Conservation (phyloP, 1,140 invertebrate species). For the Anthonomus grandis region DNA sequence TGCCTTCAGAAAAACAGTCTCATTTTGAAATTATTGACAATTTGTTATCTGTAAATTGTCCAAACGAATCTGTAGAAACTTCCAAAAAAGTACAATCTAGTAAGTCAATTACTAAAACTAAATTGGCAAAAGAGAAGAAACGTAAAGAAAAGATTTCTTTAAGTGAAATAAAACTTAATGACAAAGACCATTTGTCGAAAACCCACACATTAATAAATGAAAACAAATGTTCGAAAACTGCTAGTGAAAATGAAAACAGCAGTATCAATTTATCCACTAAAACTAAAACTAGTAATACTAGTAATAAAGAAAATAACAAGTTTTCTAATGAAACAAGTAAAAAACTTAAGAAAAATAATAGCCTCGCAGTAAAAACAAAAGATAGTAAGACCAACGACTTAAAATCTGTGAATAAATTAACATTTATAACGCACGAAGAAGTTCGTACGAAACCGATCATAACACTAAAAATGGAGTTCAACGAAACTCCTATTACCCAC, state of each 20-base stretch:
- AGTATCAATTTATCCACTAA: not conserved
- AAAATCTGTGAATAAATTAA: conserved; percentile 55
- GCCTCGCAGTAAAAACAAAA: not conserved
- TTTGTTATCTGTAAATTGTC: too few species aligned
- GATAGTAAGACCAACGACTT: conserved; percentile 2
- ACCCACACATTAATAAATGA: too few species aligned
- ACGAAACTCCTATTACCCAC: conserved; percentile 26
- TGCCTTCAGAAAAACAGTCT: too few species aligned
- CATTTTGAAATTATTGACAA: too few species aligned
- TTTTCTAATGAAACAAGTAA: not conserved
- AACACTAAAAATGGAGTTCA: conserved; percentile 58
- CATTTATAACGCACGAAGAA: conserved; percentile 66
- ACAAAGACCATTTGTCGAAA: too few species aligned
- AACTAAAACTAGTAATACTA: conserved; percentile 7
- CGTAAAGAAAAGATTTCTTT: too few species aligned
- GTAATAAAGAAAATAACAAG: not conserved
- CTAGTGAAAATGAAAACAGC: conserved; percentile 4
- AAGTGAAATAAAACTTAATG: too few species aligned
- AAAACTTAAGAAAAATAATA: conserved; percentile 1
- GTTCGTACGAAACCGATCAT: conserved; percentile 61
- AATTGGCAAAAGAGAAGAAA: too few species aligned
- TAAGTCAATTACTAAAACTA: too few species aligned
- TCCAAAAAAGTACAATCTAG: too few species aligned
- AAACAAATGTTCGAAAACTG: conserved; percentile 5
- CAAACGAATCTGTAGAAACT: too few species aligned